Percentiles rank a stretch among this genome's conserved stretches.
phyloP scores from a whole-genome alignment of 1,140 invertebrate genomes.

The Drosophila ogumai region DNA sequence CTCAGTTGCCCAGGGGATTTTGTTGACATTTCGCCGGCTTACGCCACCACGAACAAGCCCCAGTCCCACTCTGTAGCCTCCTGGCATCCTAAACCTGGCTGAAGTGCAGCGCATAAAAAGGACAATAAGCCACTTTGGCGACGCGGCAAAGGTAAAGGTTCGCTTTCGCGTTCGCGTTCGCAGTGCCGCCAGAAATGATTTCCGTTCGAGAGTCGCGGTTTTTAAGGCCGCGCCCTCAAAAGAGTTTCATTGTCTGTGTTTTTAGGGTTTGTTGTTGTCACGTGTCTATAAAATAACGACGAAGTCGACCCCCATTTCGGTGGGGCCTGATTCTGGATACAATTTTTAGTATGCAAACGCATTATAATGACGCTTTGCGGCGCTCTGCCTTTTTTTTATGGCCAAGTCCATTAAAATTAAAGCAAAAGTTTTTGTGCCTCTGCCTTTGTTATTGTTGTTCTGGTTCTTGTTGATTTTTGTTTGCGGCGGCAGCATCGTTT shows the following conservation, averaged over 20 bases:
- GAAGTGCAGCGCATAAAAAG: constrained; percentile 79
- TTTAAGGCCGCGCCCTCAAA: constrained; percentile 45
- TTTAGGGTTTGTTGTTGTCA: constrained; percentile 71
- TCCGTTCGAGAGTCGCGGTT: constrained; percentile 70
- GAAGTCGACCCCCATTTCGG: constrained; percentile 43
- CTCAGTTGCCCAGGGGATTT: constrained; percentile 56
- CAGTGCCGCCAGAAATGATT: constrained; percentile 56
- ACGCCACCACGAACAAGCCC: constrained; percentile 26
- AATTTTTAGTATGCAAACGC: constrained; percentile 78
- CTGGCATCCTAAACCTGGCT: constrained; percentile 1
- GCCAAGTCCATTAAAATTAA: constrained; percentile 79
- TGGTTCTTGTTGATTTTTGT: constrained; percentile 6
- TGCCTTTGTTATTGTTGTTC: background rate
- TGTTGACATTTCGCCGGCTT: constrained; percentile 67
- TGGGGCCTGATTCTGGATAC: constrained; percentile 67
- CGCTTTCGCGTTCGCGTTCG: background rate
- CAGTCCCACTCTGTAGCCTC: background rate
- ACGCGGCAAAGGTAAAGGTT: constrained; percentile 69
- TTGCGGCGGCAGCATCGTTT: constrained; percentile 42
- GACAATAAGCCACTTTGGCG: constrained; percentile 78
- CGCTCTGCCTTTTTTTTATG: constrained; percentile 63
- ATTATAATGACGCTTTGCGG: constrained; percentile 75
- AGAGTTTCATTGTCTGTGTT: constrained; percentile 74
- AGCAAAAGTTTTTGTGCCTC: constrained; percentile 65
- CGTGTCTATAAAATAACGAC: constrained; percentile 72